Evolutionary conservation across 2,113 vertebrate species (phyloP).

Genomic region (Rhombomys opimus): DNA sequence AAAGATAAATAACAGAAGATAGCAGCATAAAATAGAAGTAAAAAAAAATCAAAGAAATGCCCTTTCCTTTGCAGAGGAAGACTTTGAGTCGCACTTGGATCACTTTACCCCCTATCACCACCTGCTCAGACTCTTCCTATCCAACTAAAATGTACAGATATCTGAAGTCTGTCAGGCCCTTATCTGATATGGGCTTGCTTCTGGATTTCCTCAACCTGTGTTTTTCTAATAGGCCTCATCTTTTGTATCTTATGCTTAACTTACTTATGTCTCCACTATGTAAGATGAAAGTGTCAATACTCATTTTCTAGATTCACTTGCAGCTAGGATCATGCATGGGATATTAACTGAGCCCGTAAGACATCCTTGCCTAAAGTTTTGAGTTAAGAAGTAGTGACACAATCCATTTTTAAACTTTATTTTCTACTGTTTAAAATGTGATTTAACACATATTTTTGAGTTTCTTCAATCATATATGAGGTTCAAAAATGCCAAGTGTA

Average conservation of each 20-base stretch:
- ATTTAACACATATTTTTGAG: conserved; percentile 32
- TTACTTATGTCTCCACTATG: background rate
- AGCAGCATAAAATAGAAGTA: background rate
- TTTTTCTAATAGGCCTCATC: background rate
- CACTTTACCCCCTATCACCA: background rate
- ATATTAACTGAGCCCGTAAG: background rate
- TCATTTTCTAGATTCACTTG: conserved; percentile 42
- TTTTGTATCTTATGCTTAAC: background rate
- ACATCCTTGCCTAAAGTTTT: background rate
- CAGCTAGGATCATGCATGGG: background rate
- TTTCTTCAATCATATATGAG: background rate
- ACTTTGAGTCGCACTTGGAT: background rate
- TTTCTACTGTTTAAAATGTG: background rate
- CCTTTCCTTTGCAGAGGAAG: background rate
- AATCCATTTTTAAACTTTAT: background rate
- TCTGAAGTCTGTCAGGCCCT: background rate
- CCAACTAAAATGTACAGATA: background rate
- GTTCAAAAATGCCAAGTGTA: background rate
- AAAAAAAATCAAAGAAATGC: background rate
- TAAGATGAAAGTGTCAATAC: background rate
- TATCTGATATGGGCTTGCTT: background rate
- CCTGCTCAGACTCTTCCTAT: background rate
- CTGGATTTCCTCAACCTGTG: background rate
- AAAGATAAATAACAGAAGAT: conserved; percentile 51
- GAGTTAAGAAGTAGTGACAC: background rate